Conservation (phyloP, 1,140 invertebrate genomes). For the Heliconius hermathena region DNA sequence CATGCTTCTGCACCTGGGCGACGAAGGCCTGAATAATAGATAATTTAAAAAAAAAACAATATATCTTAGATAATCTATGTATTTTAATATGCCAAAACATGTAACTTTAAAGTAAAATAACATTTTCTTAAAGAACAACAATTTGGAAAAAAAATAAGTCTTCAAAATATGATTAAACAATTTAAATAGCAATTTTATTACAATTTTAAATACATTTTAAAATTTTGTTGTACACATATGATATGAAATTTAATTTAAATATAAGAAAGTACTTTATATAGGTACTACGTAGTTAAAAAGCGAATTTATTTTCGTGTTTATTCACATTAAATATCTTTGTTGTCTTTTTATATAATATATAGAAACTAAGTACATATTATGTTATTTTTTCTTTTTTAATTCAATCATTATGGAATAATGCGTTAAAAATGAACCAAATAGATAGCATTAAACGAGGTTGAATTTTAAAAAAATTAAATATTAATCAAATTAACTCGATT, state of each 20-base stretch:
- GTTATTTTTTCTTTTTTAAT: no score
- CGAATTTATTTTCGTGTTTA: not conserved
- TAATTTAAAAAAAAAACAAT: not conserved
- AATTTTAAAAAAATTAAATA: no score
- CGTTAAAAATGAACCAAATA: no score
- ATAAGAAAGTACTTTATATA: not conserved
- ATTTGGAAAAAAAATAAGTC: not conserved
- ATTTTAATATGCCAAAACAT: conserved; percentile 22
- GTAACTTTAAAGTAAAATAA: conserved; percentile 23
- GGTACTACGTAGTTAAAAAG: not conserved
- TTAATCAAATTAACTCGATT: no score
- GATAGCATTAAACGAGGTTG: no score
- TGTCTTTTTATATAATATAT: no score
- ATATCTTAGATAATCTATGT: conserved; percentile 1
- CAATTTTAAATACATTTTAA: not conserved
- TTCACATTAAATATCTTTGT: not conserved
- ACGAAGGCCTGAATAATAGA: not conserved
- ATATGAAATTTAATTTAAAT: conserved; percentile 1
- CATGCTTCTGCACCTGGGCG: no score
- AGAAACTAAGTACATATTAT: no score
- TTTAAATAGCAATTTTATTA: not conserved
- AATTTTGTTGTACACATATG: not conserved
- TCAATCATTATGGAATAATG: no score
- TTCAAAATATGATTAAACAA: not conserved
- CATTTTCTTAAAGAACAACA: conserved; percentile 7